Evolutionary conservation across 2,888 invertebrate genomes (phyloP), one percentile per base, ranked within the genome.

Genomic region (Megalurothrips usitatus): DNA sequence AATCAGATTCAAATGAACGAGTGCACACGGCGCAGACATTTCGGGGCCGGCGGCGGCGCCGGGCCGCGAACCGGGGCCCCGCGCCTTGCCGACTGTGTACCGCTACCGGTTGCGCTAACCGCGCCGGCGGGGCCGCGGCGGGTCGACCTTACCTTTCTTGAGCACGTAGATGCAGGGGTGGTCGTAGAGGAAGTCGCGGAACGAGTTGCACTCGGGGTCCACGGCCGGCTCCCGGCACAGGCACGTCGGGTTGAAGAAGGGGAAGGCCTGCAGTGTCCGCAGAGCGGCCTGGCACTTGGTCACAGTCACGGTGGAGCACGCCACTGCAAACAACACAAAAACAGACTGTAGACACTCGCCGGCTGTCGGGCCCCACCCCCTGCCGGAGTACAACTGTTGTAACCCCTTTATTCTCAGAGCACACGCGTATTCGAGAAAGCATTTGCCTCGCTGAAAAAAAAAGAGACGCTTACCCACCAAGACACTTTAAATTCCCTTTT

Each of bases 181-280:
- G 88, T 96, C 96, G 88, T 96, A 96, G 84, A 96, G 91, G 88
- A 96, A 96, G 90, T 96, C 95, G 87, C 95, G 92, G 90, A 96
- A 96, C 86, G 94, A 94, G 90, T 96, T 96, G 89, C 96, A 96
- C 86, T 96, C 95, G 83, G 94, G 95, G 88, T 96, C 96, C 86
- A 95, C 93, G 88, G 93, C 94, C 78, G 96, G 96, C 86, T 96
- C 96, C 85, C 94, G 92, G 89, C 96, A 96, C 86, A 96, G 92
- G 88, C 96, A 96, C 85, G 96, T 96, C 85, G 96, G 96, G 87
- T 94, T 94, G 91, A 96, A 96, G 92, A 95, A 96, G 86, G 95
- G 94, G 87, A 96, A 96, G 82, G 95, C 94, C 90, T 95, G 96
- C 86, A 96, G 90, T 82, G 96, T 96, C 85, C 93, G 91, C 86